phyloP scores from a whole-genome alignment of 2,797 vertebrate genomes.

The Mormyrus hasselquistii region DNA sequence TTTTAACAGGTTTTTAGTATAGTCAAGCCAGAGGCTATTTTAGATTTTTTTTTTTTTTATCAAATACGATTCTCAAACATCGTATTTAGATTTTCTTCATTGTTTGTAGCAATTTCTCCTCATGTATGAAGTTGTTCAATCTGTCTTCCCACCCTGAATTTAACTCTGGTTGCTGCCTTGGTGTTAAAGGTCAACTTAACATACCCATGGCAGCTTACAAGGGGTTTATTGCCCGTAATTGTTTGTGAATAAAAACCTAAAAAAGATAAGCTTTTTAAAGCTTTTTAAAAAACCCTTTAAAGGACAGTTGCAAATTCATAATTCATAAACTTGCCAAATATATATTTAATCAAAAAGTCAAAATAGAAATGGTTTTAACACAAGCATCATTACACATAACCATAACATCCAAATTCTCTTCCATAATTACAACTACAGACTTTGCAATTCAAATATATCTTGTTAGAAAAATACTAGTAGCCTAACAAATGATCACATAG shows the following conservation, averaged over 20 bases:
- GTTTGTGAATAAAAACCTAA: neutral
- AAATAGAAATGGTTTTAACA: slow-evolving; percentile 6
- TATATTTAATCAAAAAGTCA: slow-evolving; percentile 2
- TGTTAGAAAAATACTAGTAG: slow-evolving; percentile 1
- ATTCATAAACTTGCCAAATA: neutral
- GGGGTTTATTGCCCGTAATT: neutral
- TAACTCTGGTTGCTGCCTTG: neutral
- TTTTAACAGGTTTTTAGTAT: neutral
- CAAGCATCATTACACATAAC: neutral
- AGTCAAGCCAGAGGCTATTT: neutral
- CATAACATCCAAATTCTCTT: neutral
- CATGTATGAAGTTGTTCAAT: neutral
- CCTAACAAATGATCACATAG: neutral
- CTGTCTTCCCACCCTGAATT: neutral
- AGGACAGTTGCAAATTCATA: neutral
- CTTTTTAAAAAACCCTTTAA: neutral
- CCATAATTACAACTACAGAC: neutral
- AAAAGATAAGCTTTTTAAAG: neutral
- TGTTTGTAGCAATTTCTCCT: neutral
- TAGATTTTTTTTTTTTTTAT: neutral
- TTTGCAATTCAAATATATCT: slow-evolving; percentile 3
- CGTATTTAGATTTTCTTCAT: neutral
- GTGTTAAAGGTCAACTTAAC: neutral
- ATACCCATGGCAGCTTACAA: neutral
- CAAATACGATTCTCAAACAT: neutral